Base-by-base conservation (phyloP, 2,113 vertebrate species). In the Eulemur rufifrons region DNA sequence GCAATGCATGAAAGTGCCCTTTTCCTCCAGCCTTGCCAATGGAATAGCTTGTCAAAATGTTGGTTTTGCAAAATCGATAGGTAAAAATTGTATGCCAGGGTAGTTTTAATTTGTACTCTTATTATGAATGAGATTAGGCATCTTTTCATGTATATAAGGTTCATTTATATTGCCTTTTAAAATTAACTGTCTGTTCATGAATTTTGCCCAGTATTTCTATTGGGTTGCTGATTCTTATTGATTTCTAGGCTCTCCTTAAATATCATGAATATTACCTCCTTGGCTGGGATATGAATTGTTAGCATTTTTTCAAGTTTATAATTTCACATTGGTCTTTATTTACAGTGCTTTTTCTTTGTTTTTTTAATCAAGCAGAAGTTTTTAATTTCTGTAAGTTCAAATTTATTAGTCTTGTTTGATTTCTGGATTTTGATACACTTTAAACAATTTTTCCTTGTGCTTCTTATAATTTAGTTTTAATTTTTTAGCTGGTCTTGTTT, bases 201-300 rank as follows among this genome's bases (percentile, higher is more conserved):
- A 21, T 17, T 87, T 83, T 90, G 15, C 21, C 5, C 11, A 39
- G 3, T 78, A 54, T 93, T 90, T 93, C 45, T 80, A 13, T n/a
- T 83, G 56, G 37, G 18, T 82, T 59, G 27, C 8, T 83, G 18
- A 32, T 59, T 37, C 27, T 61, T 45, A 92, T 3, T 81, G 32
- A 68, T 83, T 86, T 77, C 61, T 77, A 66, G 23, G 52, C 18
- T 93, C 14, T 39, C n/a, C 96, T 87, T 93, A 80, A 76, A 92
- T 78, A 61, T 10, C 52, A 9, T 39, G 42, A 69, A n/a, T 69
- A 54, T 4, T 85, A 42, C 47, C 39, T 7, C 25, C 52, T 92
- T 87, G 39, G 34, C 8, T 84, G 3, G 66, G 32, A 32, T 74
- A 39, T 23, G 23, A 66, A 18, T 74, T 61, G 29, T 39, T 86